phyloP scores from a whole-genome alignment of 2,113 vertebrate species.

The Hippocampus guttulatus region DNA sequence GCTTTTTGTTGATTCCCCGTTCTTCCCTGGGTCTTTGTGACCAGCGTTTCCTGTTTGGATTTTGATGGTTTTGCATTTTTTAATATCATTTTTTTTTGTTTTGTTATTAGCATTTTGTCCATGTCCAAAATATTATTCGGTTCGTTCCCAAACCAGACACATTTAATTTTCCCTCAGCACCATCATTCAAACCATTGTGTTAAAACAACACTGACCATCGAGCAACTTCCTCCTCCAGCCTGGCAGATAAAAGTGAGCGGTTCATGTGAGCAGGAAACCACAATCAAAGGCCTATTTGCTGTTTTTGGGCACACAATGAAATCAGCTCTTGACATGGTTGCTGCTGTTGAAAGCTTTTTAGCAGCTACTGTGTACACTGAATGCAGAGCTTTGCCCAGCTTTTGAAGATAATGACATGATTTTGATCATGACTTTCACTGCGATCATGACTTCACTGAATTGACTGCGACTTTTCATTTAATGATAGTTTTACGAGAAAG shows the following conservation, averaged over 20 bases:
- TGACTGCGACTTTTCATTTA: no score
- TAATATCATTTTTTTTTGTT: no score
- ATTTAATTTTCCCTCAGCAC: no score
- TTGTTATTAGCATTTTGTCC: no score
- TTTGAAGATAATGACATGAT: not conserved
- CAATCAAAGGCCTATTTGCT: slow-evolving; percentile 33
- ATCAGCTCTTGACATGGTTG: slow-evolving; percentile 19
- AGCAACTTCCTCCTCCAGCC: slow-evolving; percentile 16
- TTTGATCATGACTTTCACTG: not conserved
- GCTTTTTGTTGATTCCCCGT: no score
- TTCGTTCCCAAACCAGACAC: no score
- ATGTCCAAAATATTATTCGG: no score
- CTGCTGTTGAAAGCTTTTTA: not conserved
- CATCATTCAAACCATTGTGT: no score
- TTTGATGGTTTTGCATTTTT: no score
- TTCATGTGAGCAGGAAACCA: slow-evolving; percentile 31
- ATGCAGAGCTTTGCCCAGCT: not conserved
- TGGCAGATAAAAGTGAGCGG: slow-evolving; percentile 8
- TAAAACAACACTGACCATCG: slow-evolving; percentile 8
- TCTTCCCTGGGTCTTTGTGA: no score
- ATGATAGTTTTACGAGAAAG: not conserved
- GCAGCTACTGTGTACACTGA: not conserved
- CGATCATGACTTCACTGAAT: no score
- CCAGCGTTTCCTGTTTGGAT: no score
- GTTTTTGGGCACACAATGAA: slow-evolving; percentile 11